Base-by-base conservation (phyloP, 2,888 invertebrate genomes). In the Meteorus colon region DNA sequence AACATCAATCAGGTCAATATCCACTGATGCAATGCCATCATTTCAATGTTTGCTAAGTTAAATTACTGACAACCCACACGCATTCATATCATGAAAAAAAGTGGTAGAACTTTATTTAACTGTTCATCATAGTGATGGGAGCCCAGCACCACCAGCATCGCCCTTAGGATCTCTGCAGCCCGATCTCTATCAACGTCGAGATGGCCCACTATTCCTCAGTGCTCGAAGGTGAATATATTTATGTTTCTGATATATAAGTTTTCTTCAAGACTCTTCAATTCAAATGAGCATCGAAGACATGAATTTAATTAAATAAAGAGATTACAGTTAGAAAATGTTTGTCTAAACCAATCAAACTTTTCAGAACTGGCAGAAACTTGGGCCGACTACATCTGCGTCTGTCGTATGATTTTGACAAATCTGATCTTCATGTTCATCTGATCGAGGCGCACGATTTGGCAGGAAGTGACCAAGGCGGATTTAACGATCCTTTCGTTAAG, bases 381-480 rank as follows among this genome's bases (percentile, higher is more conserved):
- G 97, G 97, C 48, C 92, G 96, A 78, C 92, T 97, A 80, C 97
- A 97, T 87, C 92, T 97, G 82, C 92, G 96, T 73, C 91, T 97
- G 75, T 96, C 95, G 85, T 97, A 97, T 86, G 97, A 97, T 90
- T 96, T 96, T 86, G 95, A 97, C 88, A 92, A 96, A 80, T 97
- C 96, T 19, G 97, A 97, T 89, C 91, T 97, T 82, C 94, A 96
- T 81, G 95, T 97, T n/a, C 96, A 97, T 90, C 91, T 97, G 81
- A 97, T 97, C 90, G 97, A 97, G 94, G 96, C 96, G 16, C 96
- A 96, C 88, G 95, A 96, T 88, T 90, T 97, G 31, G 95, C 95
- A 1, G 94, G 95, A 69, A 95, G 95, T 87, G 96, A 96, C 82
- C 94, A 95, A 69, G 96, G 96, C 1, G 96, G 96, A 24, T 97